These are phyloP conservation scores for Drosophila ercepeae DNA, from an alignment of 1,140 invertebrate species.

Conservation along the genomic window DNA sequence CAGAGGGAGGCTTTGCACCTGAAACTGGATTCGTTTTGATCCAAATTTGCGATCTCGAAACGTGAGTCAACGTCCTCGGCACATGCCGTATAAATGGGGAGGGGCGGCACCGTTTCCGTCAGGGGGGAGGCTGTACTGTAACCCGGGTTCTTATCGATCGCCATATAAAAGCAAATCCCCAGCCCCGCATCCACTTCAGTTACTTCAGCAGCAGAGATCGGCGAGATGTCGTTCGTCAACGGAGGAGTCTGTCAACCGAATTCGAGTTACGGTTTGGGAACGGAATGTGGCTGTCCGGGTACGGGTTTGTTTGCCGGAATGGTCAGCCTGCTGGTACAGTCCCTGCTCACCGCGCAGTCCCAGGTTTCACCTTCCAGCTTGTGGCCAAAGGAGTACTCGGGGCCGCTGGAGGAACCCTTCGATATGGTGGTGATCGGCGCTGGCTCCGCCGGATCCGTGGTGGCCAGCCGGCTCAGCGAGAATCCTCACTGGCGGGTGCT, in stretches of 20 bases:
- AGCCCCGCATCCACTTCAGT: slow-evolving; percentile 2
- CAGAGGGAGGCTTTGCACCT: neutral
- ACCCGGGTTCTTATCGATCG: slow-evolving; percentile 35
- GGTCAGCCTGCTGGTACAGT: slow-evolving; percentile 85
- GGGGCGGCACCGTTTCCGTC: neutral
- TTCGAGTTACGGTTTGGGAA: no score
- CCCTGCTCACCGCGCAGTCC: slow-evolving; percentile 85
- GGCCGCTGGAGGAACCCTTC: slow-evolving; percentile 84
- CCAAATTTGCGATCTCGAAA: neutral
- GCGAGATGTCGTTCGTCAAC: slow-evolving; percentile 44
- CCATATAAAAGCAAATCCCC: slow-evolving; percentile 55
- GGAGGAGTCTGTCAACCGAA: neutral
- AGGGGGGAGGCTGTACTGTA: slow-evolving; percentile 4
- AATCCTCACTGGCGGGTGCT: slow-evolving; percentile 85
- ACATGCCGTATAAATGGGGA: neutral
- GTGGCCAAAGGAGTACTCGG: slow-evolving; percentile 85
- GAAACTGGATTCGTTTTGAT: neutral
- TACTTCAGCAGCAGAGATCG: slow-evolving; percentile 28
- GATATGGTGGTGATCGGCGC: slow-evolving; percentile 86
- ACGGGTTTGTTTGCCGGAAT: slow-evolving; percentile 66
- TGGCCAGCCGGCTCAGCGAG: slow-evolving; percentile 86
- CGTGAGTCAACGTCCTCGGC: neutral
- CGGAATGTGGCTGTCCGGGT: neutral
- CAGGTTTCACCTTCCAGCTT: slow-evolving; percentile 84
- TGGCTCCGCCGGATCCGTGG: slow-evolving; percentile 87